These are phyloP conservation scores for Laticauda colubrina DNA, from an alignment of 2,113 vertebrate species.

Conservation along the genomic window DNA sequence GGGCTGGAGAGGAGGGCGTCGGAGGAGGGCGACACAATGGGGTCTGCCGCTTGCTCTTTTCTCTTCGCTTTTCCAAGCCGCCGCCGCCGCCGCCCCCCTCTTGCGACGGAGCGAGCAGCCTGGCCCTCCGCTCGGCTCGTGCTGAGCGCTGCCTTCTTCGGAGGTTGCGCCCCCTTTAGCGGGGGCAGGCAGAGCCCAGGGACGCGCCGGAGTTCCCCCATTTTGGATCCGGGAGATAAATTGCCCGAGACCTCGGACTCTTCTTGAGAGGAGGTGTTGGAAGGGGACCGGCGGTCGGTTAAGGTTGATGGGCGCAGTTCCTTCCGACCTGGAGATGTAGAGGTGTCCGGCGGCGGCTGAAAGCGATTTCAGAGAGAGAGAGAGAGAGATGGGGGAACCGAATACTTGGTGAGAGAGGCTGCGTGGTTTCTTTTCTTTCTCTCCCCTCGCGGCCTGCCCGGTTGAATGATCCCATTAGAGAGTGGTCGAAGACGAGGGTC, in stretches of 20 bases:
- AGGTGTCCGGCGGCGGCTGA: neutral
- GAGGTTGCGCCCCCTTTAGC: neutral
- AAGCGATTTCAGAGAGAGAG: neutral
- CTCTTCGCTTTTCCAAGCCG: neutral
- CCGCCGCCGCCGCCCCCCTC: neutral
- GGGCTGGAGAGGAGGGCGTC: neutral
- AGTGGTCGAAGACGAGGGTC: slow-evolving; percentile 36
- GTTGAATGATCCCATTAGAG: neutral
- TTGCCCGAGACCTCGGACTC: neutral
- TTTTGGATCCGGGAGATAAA: slow-evolving; percentile 7
- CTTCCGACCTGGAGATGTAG: neutral
- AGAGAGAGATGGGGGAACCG: neutral
- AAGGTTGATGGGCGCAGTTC: neutral
- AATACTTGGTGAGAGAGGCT: neutral
- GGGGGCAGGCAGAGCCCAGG: neutral
- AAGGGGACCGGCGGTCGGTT: neutral
- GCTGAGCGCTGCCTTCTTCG: neutral
- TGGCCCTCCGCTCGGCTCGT: neutral
- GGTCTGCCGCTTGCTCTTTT: neutral
- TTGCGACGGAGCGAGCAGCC: neutral
- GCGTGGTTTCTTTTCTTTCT: neutral
- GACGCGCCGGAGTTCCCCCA: neutral
- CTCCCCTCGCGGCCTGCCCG: neutral
- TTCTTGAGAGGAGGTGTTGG: neutral
- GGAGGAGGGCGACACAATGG: neutral